Conservation (phyloP, 1,140 invertebrate species). For the Monomorium pharaonis region DNA sequence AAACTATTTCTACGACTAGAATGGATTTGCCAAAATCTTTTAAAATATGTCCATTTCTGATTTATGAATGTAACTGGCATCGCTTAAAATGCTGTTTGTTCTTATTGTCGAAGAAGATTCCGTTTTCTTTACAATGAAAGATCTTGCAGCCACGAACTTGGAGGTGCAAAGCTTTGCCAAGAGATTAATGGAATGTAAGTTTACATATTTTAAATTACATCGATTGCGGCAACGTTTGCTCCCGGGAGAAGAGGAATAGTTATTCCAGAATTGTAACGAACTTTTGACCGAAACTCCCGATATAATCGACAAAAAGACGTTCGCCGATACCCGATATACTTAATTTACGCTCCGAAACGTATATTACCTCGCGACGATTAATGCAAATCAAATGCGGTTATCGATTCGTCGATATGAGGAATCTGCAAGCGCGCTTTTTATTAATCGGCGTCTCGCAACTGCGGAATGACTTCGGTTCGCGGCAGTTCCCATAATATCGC, state of each 20-base stretch:
- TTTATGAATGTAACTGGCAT: background rate
- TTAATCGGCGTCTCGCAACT: constrained; percentile 46
- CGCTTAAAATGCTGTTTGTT: background rate
- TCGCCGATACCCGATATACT: background rate
- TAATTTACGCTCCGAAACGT: constrained; percentile 28
- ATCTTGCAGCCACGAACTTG: background rate
- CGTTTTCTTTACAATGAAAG: background rate
- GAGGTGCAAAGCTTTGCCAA: background rate
- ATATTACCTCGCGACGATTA: constrained; percentile 38
- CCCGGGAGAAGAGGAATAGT: background rate
- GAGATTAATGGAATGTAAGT: constrained; percentile 11
- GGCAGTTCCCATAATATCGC: constrained; percentile 39
- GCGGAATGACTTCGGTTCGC: background rate
- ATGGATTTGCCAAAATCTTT: background rate
- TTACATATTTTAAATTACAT: constrained; percentile 39
- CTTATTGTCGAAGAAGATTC: background rate
- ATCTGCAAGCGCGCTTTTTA: constrained; percentile 35
- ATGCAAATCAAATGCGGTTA: constrained; percentile 46
- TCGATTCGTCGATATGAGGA: constrained; percentile 43
- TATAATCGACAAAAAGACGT: background rate
- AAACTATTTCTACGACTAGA: background rate
- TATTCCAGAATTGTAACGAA: constrained; percentile 26
- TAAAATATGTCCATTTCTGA: background rate
- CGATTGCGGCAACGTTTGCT: background rate
- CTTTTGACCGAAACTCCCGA: background rate